Conservation (phyloP, 2,113 vertebrate genomes). For the Dromiciops gliroides region DNA sequence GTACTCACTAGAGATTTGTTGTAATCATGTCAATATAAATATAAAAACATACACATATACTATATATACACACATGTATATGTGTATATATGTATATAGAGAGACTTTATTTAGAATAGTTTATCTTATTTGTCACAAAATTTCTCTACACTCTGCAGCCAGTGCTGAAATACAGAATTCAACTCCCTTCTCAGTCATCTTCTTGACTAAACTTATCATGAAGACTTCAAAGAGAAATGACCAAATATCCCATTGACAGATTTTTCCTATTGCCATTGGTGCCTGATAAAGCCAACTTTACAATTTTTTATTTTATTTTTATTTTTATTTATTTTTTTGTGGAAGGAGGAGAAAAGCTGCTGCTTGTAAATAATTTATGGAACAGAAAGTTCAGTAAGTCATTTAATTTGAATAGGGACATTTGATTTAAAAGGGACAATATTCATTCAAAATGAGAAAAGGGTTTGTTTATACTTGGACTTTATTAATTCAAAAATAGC, state of each 20-base stretch:
- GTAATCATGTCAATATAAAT: neutral
- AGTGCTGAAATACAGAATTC: neutral
- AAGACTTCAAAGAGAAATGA: neutral
- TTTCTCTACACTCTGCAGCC: neutral
- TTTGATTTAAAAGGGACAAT: slow-evolving; percentile 40
- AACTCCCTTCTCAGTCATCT: neutral
- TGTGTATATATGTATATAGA: too few relatives aligned
- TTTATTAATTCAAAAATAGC: slow-evolving; percentile 65
- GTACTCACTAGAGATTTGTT: neutral
- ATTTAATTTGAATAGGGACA: slow-evolving; percentile 27
- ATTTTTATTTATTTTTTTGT: too few relatives aligned
- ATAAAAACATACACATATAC: too few relatives aligned
- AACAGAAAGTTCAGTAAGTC: neutral
- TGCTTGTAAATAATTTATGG: neutral
- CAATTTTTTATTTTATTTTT: too few relatives aligned
- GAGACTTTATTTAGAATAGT: neutral
- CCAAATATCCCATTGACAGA: neutral
- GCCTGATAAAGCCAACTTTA: neutral
- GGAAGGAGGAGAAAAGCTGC: neutral
- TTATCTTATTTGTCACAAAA: neutral
- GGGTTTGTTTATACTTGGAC: slow-evolving; percentile 3
- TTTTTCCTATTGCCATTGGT: neutral
- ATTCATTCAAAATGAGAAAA: slow-evolving; percentile 56
- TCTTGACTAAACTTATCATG: neutral
- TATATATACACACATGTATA: too few relatives aligned